These are phyloP conservation scores for Conchocele bisecta DNA, from an alignment of 2,888 invertebrate genomes.

Conservation along the genomic window DNA sequence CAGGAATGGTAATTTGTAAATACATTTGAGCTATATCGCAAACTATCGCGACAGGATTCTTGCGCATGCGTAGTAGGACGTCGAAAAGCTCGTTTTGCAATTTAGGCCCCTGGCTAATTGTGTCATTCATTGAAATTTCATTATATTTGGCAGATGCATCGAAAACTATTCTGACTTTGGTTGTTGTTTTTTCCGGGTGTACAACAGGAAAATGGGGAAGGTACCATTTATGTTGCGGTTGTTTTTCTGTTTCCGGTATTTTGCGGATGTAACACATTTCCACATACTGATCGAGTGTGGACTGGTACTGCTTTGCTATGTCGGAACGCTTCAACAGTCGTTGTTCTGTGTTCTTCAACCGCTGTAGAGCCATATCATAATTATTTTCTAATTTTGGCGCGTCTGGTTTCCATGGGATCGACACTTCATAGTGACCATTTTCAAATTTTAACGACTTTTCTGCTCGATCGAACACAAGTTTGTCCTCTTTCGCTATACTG, in stretches of 20 bases:
- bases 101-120: conserved; percentile 47
- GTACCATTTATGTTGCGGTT: conserved; percentile 13
- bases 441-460: conserved; percentile 6
- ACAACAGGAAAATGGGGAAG: conserved; percentile 29
- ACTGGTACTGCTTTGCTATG: not conserved
- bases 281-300: conserved; percentile 3
- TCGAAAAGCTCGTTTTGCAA: conserved; percentile 51
- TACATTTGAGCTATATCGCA: conserved; percentile 51
- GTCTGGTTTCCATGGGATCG: conserved; percentile 33
- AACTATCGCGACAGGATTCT: conserved; percentile 29
- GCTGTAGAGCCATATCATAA: conserved; percentile 26
- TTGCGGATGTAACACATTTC: conserved; percentile 14
- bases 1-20: conserved; percentile 16
- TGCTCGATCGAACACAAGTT: not conserved
- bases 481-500: not conserved
- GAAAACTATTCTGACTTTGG: conserved; percentile 52
- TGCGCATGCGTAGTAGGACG: conserved; percentile 40
- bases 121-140: conserved; percentile 37
- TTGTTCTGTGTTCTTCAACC: conserved; percentile 27
- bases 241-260: conserved; percentile 1
- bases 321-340: not conserved
- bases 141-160: conserved; percentile 45
- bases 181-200: conserved; percentile 18
- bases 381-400: conserved; percentile 14
- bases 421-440: conserved; percentile 14